Evolutionary conservation across 1,140 invertebrate species (phyloP).

Genomic region (Dinoponera quadriceps): DNA sequence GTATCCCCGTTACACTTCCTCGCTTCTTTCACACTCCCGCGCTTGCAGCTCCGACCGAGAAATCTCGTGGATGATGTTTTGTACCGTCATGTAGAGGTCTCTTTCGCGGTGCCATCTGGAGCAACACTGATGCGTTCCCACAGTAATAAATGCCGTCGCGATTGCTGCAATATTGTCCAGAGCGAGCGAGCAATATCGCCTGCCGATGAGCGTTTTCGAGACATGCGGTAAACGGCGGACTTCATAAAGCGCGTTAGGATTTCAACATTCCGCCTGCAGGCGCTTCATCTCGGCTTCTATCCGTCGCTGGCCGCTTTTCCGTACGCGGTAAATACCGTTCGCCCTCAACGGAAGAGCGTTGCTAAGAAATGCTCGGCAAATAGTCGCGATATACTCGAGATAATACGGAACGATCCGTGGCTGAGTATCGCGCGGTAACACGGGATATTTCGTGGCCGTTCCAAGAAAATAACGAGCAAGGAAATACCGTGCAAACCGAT

Average conservation of each 20-base stretch:
- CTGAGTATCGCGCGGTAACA: too few species aligned
- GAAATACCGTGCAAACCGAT: background rate
- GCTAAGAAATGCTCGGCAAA: too few species aligned
- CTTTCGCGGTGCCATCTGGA: background rate
- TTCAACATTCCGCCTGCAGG: background rate
- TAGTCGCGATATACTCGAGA: too few species aligned
- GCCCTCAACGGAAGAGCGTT: too few species aligned
- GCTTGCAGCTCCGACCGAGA: background rate
- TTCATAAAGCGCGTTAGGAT: background rate
- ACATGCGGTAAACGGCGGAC: background rate
- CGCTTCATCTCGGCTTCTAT: background rate
- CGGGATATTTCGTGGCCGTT: too few species aligned
- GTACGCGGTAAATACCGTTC: too few species aligned
- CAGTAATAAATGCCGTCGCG: constrained; percentile 41
- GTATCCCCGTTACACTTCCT: background rate
- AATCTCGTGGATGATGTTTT: constrained; percentile 32
- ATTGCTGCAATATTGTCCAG: constrained; percentile 8
- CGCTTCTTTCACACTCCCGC: background rate
- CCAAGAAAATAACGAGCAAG: background rate
- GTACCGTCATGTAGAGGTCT: constrained; percentile 13
- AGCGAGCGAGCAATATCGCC: background rate
- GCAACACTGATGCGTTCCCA: constrained; percentile 7
- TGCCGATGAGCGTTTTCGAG: constrained; percentile 2
- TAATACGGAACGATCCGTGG: too few species aligned
- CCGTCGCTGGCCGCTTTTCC: too few species aligned